phyloP scores from a whole-genome alignment of 2,888 invertebrate genomes.

The Folsomia candida region DNA sequence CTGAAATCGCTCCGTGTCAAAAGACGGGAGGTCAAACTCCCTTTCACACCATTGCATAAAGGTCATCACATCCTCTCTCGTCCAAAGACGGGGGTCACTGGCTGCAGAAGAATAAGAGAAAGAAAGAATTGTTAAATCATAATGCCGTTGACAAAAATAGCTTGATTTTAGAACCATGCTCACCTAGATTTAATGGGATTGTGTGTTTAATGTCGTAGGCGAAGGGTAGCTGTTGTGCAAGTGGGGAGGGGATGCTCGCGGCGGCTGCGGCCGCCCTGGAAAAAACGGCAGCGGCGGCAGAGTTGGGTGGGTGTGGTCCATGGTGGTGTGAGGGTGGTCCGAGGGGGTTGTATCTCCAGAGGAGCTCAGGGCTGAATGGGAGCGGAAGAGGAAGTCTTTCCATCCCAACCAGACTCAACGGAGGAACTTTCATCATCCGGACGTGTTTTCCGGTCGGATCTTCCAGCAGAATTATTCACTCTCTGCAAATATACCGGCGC shows the following conservation, averaged over 20 bases:
- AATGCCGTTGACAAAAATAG: background rate
- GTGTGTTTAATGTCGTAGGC: conserved; percentile 79
- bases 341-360: conserved; percentile 76
- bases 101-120: conserved; percentile 56
- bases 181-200: conserved; percentile 71
- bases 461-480: conserved; percentile 18
- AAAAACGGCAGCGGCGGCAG: conserved; percentile 41
- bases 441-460: conserved; percentile 12
- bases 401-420: conserved; percentile 57
- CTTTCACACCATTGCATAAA: conserved; percentile 89
- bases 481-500: conserved; percentile 22
- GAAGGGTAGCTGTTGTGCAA: conserved; percentile 65
- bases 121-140: background rate
- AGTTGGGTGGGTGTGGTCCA: conserved; percentile 56
- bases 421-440: conserved; percentile 52
- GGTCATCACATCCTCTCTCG: conserved; percentile 80
- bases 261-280: conserved; percentile 49
- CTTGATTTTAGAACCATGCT: too few relatives aligned
- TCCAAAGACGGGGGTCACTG: conserved; percentile 85
- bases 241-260: conserved; percentile 52
- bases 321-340: conserved; percentile 56
- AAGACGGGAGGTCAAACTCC: conserved; percentile 85
- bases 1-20: conserved; percentile 90
- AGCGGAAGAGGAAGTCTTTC: conserved; percentile 73
- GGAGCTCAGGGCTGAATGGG: conserved; percentile 77